Conservation (phyloP, 2,113 vertebrate genomes). For the Heterotis niloticus region DNA sequence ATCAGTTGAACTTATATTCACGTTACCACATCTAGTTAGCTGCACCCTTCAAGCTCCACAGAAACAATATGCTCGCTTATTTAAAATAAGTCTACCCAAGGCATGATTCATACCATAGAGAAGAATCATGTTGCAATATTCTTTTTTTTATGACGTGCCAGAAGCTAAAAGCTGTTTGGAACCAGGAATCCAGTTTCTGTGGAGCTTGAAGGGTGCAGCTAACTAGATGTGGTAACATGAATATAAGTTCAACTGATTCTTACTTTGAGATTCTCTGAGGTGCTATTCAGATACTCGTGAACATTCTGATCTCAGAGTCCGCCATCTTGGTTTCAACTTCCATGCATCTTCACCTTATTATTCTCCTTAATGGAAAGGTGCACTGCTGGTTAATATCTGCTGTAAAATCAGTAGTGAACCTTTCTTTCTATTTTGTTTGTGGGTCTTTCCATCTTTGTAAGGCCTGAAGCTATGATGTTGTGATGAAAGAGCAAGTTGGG, state of each 20-base stretch:
- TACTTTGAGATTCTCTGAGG: not conserved
- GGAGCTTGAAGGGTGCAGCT: not conserved
- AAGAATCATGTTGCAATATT: not conserved
- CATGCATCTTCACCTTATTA: too few species aligned
- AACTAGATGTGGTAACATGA: not conserved
- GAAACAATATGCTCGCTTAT: conserved; percentile 3
- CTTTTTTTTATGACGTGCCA: conserved; percentile 1
- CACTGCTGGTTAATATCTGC: too few species aligned
- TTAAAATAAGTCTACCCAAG: conserved; percentile 6
- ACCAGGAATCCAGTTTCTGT: conserved; percentile 11
- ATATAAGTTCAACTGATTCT: not conserved
- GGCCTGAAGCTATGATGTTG: not conserved
- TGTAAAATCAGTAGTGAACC: not conserved
- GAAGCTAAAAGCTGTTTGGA: not conserved
- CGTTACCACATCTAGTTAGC: too few species aligned
- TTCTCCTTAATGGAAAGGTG: not conserved
- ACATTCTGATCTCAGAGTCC: not conserved
- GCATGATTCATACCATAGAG: not conserved
- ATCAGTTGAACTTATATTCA: not conserved
- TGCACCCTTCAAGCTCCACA: not conserved
- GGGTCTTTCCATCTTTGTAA: not conserved
- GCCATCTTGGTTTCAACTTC: not conserved
- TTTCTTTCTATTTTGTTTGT: not conserved
- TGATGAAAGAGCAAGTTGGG: not conserved
- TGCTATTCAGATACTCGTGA: not conserved